Percentiles rank a stretch among this genome's conserved stretches.
phyloP scores from a whole-genome alignment of 2,888 invertebrate genomes.

The Acrobasis suavella region DNA sequence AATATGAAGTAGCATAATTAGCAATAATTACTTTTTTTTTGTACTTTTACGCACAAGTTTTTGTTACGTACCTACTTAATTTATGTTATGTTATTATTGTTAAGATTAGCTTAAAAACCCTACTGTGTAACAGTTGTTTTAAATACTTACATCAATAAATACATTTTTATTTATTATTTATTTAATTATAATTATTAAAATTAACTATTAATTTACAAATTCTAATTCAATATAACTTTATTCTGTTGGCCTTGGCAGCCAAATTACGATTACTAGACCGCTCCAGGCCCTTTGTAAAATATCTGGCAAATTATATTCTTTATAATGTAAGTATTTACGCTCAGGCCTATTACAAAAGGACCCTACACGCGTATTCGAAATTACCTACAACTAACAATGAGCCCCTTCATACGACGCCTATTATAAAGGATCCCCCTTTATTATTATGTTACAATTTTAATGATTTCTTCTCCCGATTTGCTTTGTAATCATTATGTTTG shows the following conservation, averaged over 20 bases:
- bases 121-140: too few relatives aligned
- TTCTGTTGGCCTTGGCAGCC: conserved; percentile 28
- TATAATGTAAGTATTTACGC: conserved; percentile 66
- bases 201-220: conserved; percentile 18
- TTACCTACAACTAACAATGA: conserved; percentile 56
- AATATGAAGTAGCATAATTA: too few relatives aligned
- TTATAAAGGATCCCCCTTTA: conserved; percentile 71
- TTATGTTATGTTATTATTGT: too few relatives aligned
- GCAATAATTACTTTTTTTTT: too few relatives aligned
- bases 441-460: conserved; percentile 78
- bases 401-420: conserved; percentile 69
- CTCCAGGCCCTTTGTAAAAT: conserved; percentile 49
- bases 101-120: too few relatives aligned
- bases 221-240: conserved; percentile 1
- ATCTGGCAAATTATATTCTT: conserved; percentile 71
- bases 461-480: conserved; percentile 55
- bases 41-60: too few relatives aligned
- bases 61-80: too few relatives aligned
- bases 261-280: conserved; percentile 45
- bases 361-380: conserved; percentile 61
- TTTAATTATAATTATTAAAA: too few relatives aligned
- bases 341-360: conserved; percentile 41
- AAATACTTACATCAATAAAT: too few relatives aligned
- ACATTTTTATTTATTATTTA: too few relatives aligned
- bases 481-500: conserved; percentile 39